These are phyloP conservation scores for Lagopus muta DNA, from an alignment of 2,113 vertebrate genomes.

Conservation along the genomic window DNA sequence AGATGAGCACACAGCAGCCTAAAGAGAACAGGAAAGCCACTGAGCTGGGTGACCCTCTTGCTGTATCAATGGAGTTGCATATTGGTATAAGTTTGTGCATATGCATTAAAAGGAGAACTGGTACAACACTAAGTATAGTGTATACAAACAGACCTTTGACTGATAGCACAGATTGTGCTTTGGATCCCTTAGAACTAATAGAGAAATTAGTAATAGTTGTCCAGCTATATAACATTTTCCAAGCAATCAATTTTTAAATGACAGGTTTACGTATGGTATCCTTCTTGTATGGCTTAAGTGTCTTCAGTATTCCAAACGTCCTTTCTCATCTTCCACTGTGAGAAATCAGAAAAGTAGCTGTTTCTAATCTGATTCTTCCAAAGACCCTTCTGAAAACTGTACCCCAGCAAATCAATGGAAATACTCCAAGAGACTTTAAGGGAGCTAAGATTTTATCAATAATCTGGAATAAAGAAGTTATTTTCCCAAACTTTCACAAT, in stretches of 20 bases:
- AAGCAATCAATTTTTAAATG: slow-evolving; percentile 23
- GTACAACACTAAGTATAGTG: not conserved
- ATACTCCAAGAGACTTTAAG: not conserved
- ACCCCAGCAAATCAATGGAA: not conserved
- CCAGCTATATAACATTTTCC: not conserved
- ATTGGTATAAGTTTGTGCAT: not conserved
- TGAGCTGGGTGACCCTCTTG: not conserved
- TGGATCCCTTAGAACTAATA: not conserved
- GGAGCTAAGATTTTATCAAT: not conserved
- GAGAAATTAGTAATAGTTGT: not conserved
- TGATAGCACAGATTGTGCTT: not conserved
- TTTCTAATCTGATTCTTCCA: slow-evolving; percentile 45
- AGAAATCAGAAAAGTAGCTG: slow-evolving; percentile 51
- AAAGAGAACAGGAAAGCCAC: not conserved
- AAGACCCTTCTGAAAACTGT: slow-evolving; percentile 21
- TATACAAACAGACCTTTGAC: not conserved
- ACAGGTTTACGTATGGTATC: not conserved
- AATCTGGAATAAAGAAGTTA: slow-evolving; percentile 14
- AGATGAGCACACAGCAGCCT: not conserved
- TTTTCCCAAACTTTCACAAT: not conserved
- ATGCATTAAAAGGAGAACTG: not conserved
- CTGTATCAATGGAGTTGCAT: not conserved
- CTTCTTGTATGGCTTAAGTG: slow-evolving; percentile 2
- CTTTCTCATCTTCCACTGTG: slow-evolving; percentile 7
- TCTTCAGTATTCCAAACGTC: slow-evolving; percentile 24